Evolutionary conservation across 2,113 vertebrate species (phyloP).

Genomic region (Aplodontia rufa): DNA sequence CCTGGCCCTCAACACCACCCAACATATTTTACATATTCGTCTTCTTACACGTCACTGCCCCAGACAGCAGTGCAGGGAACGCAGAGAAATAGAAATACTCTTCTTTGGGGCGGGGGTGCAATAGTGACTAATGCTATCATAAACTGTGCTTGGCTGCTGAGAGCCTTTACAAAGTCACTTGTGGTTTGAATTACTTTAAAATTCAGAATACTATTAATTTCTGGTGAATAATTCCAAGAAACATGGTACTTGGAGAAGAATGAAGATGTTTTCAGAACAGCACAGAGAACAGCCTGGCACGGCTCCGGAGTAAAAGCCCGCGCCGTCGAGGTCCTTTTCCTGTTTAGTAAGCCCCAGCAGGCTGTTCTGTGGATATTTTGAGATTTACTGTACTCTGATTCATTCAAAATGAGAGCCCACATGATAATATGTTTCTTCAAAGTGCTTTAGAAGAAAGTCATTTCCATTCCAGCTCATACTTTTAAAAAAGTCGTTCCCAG

Average conservation of each 20-base stretch:
- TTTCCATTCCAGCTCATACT: not conserved
- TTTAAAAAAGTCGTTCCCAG: not conserved
- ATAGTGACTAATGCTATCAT: not conserved
- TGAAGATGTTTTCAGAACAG: slow-evolving; percentile 63
- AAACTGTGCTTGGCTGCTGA: not conserved
- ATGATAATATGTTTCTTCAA: slow-evolving; percentile 52
- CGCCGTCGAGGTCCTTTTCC: slow-evolving; percentile 47
- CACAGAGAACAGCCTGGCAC: slow-evolving; percentile 30
- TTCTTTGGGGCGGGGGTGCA: not conserved
- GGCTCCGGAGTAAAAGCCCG: not conserved
- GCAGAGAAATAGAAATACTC: not conserved
- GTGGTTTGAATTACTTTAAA: slow-evolving; percentile 59
- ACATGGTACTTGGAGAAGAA: slow-evolving; percentile 60
- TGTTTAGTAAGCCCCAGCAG: slow-evolving; percentile 29
- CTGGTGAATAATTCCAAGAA: slow-evolving; percentile 62
- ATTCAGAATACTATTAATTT: slow-evolving; percentile 54
- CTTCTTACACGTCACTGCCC: not conserved
- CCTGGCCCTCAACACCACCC: not conserved
- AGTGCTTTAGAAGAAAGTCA: slow-evolving; percentile 30
- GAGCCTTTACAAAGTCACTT: slow-evolving; percentile 1
- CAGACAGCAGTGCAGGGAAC: not conserved
- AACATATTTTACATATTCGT: not conserved
- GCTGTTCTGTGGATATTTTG: slow-evolving; percentile 20
- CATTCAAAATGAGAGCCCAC: slow-evolving; percentile 57
- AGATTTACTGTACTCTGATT: slow-evolving; percentile 67